These are phyloP conservation scores for Melanogrammus aeglefinus DNA, from an alignment of 2,797 vertebrate genomes.

Conservation along the genomic window DNA sequence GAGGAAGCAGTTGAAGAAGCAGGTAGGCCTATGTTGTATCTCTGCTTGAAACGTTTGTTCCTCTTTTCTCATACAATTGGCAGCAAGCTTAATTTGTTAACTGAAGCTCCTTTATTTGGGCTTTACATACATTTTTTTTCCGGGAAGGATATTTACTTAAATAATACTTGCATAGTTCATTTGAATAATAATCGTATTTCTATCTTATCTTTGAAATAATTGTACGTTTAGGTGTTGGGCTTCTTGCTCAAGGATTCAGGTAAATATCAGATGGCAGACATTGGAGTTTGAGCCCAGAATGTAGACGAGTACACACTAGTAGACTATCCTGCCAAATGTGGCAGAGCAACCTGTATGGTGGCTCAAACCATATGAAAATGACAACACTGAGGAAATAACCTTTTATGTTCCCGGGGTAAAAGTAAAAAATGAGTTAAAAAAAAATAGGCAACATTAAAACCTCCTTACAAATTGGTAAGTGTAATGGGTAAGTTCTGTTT, in stretches of 20 bases:
- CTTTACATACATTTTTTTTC: neutral
- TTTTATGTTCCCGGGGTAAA: neutral
- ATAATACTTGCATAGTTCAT: no score
- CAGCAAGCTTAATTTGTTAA: neutral
- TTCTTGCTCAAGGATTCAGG: no score
- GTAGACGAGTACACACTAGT: neutral
- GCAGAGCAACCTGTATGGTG: neutral
- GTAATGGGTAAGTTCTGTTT: no score
- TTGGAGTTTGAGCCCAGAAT: no score
- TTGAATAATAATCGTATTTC: no score
- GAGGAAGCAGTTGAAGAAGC: slow-evolving; percentile 74
- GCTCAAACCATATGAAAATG: neutral
- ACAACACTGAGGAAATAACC: neutral
- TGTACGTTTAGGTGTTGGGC: no score
- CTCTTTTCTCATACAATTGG: neutral
- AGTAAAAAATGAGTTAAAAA: neutral
- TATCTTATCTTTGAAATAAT: no score
- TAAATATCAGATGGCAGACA: no score
- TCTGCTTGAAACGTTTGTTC: neutral
- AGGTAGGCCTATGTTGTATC: slow-evolving; percentile 56
- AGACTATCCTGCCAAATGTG: neutral
- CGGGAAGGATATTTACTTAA: neutral
- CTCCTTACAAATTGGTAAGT: neutral
- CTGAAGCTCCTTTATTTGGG: neutral
- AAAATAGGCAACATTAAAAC: neutral